Evolutionary conservation across 2,888 invertebrate species (phyloP), one percentile per base, ranked within the genome.

Genomic region (Oscheius sp.): DNA sequence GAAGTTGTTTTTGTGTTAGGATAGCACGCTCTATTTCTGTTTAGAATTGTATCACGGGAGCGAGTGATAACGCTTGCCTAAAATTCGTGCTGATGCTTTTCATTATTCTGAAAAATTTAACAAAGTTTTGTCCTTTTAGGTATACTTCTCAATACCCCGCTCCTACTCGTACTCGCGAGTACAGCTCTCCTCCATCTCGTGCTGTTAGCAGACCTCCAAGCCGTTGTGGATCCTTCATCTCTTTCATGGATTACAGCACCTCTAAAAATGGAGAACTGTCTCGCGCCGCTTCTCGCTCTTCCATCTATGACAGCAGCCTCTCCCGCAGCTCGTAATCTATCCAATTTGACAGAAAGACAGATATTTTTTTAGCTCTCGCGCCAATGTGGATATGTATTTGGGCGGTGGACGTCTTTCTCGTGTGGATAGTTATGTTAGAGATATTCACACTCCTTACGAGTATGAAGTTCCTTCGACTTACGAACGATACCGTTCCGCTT

Each of bases 391-490:
- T 70, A 74, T 81, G 45, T 85, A 83, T 71, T 70, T 80, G 52
- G 84, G 84, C 50, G 74, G 75, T 33, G 85, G 85, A 10, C 79
- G 85, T 53, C 73, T 86, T 46, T 85, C 84, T 20, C 86, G 85
- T 45, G 85, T 85, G 31, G 85, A 86, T 70, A 82, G 81, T 69
- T 85, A 82, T 69, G 83, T 86, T 57, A 76, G 79, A 63, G 83
- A 83, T 61, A 73, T 85, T 65, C 77, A 84, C 75, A 80, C 77
- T 61, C 75, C 73, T 48, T 85, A 84, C 68, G 58, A 61, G 48
- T 68, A 68, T 48, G 68, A 68, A 37, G 80, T 85, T 70, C 85
- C 85, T 42, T 79, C 81, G 48, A 80, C 78, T 52, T 82, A 84
- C 76, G 83, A 82, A 12, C 71, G 79, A 55, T 85, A 85, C 72